Conservation (phyloP, 1,140 invertebrate species). For the Eufriesea mexicana region DNA sequence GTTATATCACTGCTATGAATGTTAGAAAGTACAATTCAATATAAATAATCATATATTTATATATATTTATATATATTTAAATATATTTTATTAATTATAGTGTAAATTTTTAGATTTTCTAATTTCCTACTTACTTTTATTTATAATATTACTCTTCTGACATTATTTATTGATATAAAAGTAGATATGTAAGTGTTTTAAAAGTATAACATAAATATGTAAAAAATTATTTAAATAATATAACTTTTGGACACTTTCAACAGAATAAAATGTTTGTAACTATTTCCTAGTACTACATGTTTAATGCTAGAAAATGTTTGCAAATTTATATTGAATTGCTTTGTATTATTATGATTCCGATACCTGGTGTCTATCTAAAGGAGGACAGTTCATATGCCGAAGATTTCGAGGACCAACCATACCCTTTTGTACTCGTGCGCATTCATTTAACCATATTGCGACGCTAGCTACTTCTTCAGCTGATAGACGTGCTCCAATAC, state of each 20-base stretch:
- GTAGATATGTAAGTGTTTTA: not conserved
- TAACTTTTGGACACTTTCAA: not conserved
- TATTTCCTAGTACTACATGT: not conserved
- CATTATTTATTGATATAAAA: not conserved
- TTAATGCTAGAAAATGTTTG: not conserved
- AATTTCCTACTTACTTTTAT: not conserved
- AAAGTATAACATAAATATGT: not conserved
- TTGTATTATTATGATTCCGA: constrained; percentile 38
- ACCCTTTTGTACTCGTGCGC: constrained; percentile 77
- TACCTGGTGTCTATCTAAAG: constrained; percentile 66
- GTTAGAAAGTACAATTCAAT: no score
- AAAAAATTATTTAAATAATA: not conserved
- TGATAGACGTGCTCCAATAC: constrained; percentile 75
- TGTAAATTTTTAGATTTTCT: not conserved
- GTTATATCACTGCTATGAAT: no score
- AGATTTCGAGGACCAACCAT: constrained; percentile 80
- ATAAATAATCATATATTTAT: no score
- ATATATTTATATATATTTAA: no score
- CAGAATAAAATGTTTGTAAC: not conserved
- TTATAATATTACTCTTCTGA: not conserved
- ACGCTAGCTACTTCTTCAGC: constrained; percentile 75
- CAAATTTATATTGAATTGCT: not conserved
- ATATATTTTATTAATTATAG: not conserved
- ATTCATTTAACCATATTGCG: constrained; percentile 78
- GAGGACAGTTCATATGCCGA: constrained; percentile 77